phyloP scores from a whole-genome alignment of 2,888 invertebrate genomes.

The Eulithis prunata region DNA sequence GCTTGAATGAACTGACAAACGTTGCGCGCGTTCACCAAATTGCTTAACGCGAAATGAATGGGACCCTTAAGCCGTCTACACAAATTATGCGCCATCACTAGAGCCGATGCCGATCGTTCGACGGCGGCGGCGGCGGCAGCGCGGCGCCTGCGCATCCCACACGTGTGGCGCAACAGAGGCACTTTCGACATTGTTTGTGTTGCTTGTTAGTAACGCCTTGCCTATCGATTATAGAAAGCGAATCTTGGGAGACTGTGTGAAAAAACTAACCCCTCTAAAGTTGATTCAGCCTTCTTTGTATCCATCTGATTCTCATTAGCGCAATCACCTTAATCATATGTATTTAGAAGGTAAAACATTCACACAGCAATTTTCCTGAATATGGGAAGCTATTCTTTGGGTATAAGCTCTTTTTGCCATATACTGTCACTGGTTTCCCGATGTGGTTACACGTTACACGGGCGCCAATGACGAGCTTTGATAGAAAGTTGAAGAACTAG shows the following conservation, averaged over 20 bases:
- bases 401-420: slow-evolving; percentile 43
- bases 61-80: slow-evolving; percentile 71
- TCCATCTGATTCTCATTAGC: slow-evolving; percentile 49
- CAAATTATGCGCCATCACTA: slow-evolving; percentile 49
- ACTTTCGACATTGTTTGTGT: slow-evolving; percentile 79
- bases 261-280: slow-evolving; percentile 49
- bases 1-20: slow-evolving; percentile 79
- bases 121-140: neutral
- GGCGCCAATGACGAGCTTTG: slow-evolving; percentile 67
- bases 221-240: slow-evolving; percentile 72
- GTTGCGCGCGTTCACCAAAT: slow-evolving; percentile 76
- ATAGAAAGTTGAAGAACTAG: slow-evolving; percentile 82
- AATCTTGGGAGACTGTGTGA: slow-evolving; percentile 58
- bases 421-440: slow-evolving; percentile 57
- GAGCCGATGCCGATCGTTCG: slow-evolving; percentile 55
- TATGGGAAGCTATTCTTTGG: slow-evolving; percentile 44
- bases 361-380: slow-evolving; percentile 38
- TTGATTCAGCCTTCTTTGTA: slow-evolving; percentile 53
- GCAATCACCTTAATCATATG: slow-evolving; percentile 45
- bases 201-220: slow-evolving; percentile 71
- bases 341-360: slow-evolving; percentile 42
- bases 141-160: slow-evolving; percentile 80
- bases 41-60: slow-evolving; percentile 83
- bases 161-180: slow-evolving; percentile 81
- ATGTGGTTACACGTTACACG: slow-evolving; percentile 60